A percentile compares a stretch with the other conserved stretches of the same genome.
Conservation (phyloP, 2,888 invertebrate species). For the Drosophila tripunctata region DNA sequence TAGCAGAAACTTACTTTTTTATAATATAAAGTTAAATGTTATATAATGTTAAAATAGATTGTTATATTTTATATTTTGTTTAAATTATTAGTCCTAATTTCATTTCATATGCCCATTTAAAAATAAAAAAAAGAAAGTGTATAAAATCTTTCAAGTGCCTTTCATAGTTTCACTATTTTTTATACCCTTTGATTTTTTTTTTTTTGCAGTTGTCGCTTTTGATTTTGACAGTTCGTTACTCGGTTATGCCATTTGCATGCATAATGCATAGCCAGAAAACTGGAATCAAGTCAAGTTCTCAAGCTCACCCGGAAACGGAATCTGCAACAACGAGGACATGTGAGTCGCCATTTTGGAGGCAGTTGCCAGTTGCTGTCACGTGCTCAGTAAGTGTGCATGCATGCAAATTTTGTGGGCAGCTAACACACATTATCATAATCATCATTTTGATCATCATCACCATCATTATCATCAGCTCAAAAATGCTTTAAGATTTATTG, state of each 20-base stretch:
- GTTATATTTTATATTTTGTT: no score
- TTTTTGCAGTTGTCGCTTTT: slow-evolving; percentile 54
- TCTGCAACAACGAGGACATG: slow-evolving; percentile 3
- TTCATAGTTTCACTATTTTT: not conserved
- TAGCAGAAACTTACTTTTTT: no score
- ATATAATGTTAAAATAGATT: no score
- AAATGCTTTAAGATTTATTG: slow-evolving; percentile 67
- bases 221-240: slow-evolving; percentile 81
- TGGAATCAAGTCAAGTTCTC: slow-evolving; percentile 8
- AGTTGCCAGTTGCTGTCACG: slow-evolving; percentile 29
- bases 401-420: slow-evolving; percentile 15
- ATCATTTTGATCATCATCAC: slow-evolving; percentile 7
- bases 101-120: no score
- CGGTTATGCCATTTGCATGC: slow-evolving; percentile 77
- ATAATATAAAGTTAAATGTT: no score
- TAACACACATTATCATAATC: slow-evolving; percentile 21
- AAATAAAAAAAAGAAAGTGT: no score
- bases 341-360: slow-evolving; percentile 15
- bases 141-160: not conserved
- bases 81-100: no score
- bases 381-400: slow-evolving; percentile 11
- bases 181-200: not conserved
- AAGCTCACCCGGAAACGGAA: not conserved
- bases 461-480: slow-evolving; percentile 27
- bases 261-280: slow-evolving; percentile 56